Evolutionary conservation across 2,888 invertebrate genomes (phyloP).

Genomic region (Drosophila nigricruria): DNA sequence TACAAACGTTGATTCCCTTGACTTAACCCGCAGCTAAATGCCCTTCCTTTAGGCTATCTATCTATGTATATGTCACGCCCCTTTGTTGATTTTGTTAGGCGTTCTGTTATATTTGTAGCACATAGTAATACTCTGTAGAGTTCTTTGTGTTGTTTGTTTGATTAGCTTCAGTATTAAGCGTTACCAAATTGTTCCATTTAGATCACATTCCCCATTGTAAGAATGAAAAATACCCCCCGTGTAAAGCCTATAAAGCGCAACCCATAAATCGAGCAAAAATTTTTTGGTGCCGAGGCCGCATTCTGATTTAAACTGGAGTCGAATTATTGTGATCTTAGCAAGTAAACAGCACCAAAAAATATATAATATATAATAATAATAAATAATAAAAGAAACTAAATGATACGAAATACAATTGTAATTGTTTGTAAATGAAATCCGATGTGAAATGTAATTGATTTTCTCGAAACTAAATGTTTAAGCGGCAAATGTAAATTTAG

Average conservation of each 20-base stretch:
- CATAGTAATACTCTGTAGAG: constrained; percentile 26
- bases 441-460: constrained; percentile 21
- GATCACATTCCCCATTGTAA: constrained; percentile 14
- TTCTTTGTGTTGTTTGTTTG: constrained; percentile 22
- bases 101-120: constrained; percentile 28
- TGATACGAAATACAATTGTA: constrained; percentile 20
- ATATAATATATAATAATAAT: constrained; percentile 3
- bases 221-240: not conserved
- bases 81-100: constrained; percentile 25
- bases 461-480: constrained; percentile 20
- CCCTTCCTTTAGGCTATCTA: not conserved
- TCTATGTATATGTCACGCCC: not conserved
- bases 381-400: constrained; percentile 1
- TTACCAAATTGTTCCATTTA: constrained; percentile 60
- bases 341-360: constrained; percentile 58
- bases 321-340: constrained; percentile 68
- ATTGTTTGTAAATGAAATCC: constrained; percentile 26
- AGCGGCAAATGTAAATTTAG: constrained; percentile 31
- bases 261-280: constrained; percentile 3
- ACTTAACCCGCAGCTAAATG: not conserved
- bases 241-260: too few species aligned
- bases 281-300: constrained; percentile 49
- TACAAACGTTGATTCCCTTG: constrained; percentile 15
- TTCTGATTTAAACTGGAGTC: constrained; percentile 50
- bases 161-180: constrained; percentile 68